Evolutionary conservation across 1,140 invertebrate genomes (phyloP), one percentile per base, ranked within the genome.

Genomic region (Drosophila takahashii): DNA sequence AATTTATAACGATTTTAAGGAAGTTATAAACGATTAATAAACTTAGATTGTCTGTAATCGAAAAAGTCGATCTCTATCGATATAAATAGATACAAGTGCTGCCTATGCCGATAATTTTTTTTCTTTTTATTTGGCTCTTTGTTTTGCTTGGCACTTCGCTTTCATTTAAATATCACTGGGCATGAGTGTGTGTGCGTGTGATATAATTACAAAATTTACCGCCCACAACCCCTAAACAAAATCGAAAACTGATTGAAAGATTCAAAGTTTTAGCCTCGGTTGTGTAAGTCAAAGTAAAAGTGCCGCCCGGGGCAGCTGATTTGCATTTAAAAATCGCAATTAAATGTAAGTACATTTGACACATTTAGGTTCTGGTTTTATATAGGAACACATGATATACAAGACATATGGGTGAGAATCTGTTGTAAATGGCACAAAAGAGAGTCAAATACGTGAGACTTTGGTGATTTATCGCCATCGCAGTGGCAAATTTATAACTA

Each of bases 231-330:
- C 5, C 26, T n/a, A n/a, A n/a, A n/a, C 26, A 11, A 32, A 42
- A 26, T 15, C 6, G 8, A 27, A 18, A 37, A 34, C 56, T 37
- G 41, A 53, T 48, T 32, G 10, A 60, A 27, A 39, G 7, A 48
- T 32, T 11, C 54, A 39, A 9, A 48, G 34, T n/a, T 70, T 57
- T 27, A 57, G 36, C 65, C 36, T 57, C 65, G 64, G n/a, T 67
- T 65, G 59, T 51, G 64, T 59, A 67, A 47, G 34, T 34, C 42
- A 50, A 65, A 65, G 60, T 52, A 53, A 56, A 70, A 70, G 45
- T 37, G 27, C 41, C 26, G 32, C 44, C 13, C 3, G 22, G 22
- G 22, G 6, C 29, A 7, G n/a, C 5, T 16, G n/a, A 15, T 32
- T 22, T 22, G 3, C 27, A 57, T 29, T 16, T n/a, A 13, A 8